Evolutionary conservation across 2,888 invertebrate genomes (phyloP).

Genomic region (Micoletzkya japonica): DNA sequence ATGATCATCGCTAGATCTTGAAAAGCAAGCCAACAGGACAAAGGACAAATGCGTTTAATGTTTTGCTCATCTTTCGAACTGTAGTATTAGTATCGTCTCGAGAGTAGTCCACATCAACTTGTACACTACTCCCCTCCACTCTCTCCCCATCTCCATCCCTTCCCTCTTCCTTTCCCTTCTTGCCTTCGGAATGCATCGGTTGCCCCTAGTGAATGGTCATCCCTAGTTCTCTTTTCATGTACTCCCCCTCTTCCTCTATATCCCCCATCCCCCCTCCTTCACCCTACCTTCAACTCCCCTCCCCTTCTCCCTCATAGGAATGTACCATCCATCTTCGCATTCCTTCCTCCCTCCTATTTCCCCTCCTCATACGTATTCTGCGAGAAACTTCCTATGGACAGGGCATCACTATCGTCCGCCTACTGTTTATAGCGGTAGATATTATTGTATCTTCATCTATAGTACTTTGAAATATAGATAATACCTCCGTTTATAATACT

Average conservation of each 20-base stretch:
- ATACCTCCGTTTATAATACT: too few species aligned
- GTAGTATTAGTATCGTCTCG: too few species aligned
- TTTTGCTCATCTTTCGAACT: too few species aligned
- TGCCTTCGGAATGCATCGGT: background rate
- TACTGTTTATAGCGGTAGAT: background rate
- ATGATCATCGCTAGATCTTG: too few species aligned
- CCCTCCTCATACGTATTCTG: background rate
- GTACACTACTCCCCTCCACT: background rate
- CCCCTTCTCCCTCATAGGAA: background rate
- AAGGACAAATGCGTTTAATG: too few species aligned
- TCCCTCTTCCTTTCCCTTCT: background rate
- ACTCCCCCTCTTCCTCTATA: background rate
- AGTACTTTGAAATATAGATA: too few species aligned
- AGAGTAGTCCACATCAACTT: too few species aligned
- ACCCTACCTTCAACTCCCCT: background rate
- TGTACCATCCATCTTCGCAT: background rate
- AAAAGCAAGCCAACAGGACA: too few species aligned
- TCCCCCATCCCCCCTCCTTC: background rate
- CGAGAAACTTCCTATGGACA: conserved; percentile 18
- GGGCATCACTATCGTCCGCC: background rate
- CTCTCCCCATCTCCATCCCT: background rate
- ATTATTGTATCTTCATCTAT: too few species aligned
- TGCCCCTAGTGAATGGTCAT: background rate
- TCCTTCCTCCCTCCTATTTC: conserved; percentile 16
- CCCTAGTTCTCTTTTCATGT: background rate